A percentile compares a stretch with the other conserved stretches of the same genome.
Conservation (phyloP, 2,113 vertebrate genomes). For the Nibea albiflora region DNA sequence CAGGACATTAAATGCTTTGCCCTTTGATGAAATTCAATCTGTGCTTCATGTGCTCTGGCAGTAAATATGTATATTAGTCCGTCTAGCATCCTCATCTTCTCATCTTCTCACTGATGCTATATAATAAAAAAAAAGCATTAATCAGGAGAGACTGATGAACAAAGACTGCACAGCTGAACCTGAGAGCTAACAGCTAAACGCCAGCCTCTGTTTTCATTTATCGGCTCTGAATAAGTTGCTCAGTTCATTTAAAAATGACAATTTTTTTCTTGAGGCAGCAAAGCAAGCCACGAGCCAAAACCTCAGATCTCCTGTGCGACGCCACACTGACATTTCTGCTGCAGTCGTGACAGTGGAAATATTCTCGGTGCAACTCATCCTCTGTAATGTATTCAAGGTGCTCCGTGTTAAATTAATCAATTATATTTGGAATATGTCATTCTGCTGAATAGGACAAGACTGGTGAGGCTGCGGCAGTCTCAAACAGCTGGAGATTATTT, state of each 20-base stretch:
- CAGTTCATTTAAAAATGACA: neutral
- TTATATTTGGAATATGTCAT: neutral
- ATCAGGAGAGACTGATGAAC: neutral
- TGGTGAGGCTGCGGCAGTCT: neutral
- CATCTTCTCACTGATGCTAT: neutral
- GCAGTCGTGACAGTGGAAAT: neutral
- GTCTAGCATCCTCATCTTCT: no score
- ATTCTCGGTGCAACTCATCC: neutral
- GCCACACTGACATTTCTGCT: neutral
- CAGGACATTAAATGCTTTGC: neutral
- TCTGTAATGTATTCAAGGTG: neutral
- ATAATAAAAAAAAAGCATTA: neutral
- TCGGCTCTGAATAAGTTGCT: neutral
- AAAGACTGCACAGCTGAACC: neutral
- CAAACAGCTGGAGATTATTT: neutral
- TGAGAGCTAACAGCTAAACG: neutral
- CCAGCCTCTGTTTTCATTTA: neutral
- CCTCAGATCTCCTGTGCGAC: neutral
- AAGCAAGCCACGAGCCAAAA: neutral
- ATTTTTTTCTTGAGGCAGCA: neutral
- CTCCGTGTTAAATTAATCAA: neutral
- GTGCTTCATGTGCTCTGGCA: neutral
- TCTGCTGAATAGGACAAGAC: neutral
- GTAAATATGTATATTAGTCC: neutral
- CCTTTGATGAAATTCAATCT: neutral